A percentile compares a stretch with the other conserved stretches of the same genome.
Evolutionary conservation across 2,888 invertebrate genomes (phyloP).

Genomic region (Melangyna quadrimaculata): DNA sequence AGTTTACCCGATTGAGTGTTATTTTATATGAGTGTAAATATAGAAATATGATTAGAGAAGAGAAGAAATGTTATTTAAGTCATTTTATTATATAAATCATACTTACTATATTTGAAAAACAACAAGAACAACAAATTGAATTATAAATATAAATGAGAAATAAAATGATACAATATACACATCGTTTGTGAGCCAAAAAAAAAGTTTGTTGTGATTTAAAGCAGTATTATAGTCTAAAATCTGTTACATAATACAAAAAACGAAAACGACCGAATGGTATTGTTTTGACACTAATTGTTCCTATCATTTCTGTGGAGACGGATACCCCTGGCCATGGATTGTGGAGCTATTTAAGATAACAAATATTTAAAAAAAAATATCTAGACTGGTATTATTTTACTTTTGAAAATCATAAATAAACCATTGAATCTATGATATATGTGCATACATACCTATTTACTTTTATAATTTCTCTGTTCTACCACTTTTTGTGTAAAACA

Average conservation of each 20-base stretch:
- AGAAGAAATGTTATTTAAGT: constrained; percentile 22
- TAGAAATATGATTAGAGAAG: constrained; percentile 24
- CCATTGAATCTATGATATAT: too few relatives aligned
- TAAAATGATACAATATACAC: constrained; percentile 59
- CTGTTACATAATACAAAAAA: too few relatives aligned
- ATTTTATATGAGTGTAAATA: constrained; percentile 46
- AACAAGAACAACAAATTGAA: constrained; percentile 35
- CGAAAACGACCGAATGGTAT: too few relatives aligned
- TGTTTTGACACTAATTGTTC: too few relatives aligned
- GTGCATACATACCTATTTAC: too few relatives aligned
- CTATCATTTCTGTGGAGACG: too few relatives aligned
- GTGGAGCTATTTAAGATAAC: neutral
- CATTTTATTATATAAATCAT: constrained; percentile 45
- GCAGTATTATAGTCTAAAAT: neutral
- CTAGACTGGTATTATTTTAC: too few relatives aligned
- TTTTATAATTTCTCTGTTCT: too few relatives aligned
- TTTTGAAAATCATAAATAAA: too few relatives aligned
- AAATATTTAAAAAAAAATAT: too few relatives aligned
- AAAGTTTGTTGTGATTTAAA: neutral
- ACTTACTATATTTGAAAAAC: constrained; percentile 43
- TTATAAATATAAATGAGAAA: constrained; percentile 34
- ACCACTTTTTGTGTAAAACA: too few relatives aligned
- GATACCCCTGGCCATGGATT: too few relatives aligned
- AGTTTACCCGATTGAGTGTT: constrained; percentile 28
- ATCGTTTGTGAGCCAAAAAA: constrained; percentile 57